A percentile compares a stretch with the other conserved stretches of the same genome.
These are phyloP conservation scores for Lepus americanus DNA, from an alignment of 2,113 vertebrate genomes.

Conservation along the genomic window DNA sequence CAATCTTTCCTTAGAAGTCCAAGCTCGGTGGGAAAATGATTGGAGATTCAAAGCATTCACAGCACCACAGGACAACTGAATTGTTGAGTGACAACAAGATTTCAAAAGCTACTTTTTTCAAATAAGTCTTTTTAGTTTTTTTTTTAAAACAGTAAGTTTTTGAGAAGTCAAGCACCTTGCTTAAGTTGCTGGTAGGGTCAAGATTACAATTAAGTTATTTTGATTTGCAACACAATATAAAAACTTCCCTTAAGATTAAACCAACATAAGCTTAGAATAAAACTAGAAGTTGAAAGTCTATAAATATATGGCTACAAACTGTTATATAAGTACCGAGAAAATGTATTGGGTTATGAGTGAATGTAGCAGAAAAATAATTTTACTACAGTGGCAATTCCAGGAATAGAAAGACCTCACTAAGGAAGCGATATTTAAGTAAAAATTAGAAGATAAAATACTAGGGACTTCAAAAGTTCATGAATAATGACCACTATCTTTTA, in stretches of 20 bases:
- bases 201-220: background rate
- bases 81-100: background rate
- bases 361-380: background rate
- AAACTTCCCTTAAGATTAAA: background rate
- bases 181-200: background rate
- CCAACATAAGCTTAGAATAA: background rate
- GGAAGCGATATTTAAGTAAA: background rate
- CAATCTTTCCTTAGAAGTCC: slow-evolving; percentile 1
- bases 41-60: background rate
- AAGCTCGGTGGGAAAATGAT: background rate
- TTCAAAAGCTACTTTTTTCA: background rate
- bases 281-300: background rate
- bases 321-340: background rate
- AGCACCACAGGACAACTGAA: background rate
- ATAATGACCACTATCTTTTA: no score
- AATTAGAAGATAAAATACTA: background rate
- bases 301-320: background rate
- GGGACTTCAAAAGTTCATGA: no score
- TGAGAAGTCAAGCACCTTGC: background rate
- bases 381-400: background rate
- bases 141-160: background rate
- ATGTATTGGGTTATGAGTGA: background rate
- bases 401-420: background rate
- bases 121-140: background rate
- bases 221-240: slow-evolving; percentile 1